Conservation (phyloP, 2,113 vertebrate species). For the Lagopus muta region DNA sequence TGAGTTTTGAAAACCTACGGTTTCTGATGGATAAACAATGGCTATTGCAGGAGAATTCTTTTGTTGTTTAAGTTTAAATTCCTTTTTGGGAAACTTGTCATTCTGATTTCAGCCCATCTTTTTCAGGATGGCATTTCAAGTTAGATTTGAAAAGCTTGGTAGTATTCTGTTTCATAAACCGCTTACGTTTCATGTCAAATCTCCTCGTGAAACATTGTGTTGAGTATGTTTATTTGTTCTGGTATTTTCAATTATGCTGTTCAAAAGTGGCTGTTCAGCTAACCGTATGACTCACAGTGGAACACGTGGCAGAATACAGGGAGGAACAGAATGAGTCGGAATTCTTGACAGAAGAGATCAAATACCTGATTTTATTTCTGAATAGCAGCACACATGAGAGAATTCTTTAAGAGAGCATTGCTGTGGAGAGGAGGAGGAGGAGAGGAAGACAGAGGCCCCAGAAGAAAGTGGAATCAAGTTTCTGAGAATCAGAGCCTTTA, state of each 20-base stretch:
- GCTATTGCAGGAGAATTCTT: background rate
- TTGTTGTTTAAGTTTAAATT: background rate
- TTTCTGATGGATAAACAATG: background rate
- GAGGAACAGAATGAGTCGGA: background rate
- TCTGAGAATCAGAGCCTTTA: conserved; percentile 46
- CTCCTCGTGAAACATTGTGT: background rate
- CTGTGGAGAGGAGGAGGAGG: conserved; percentile 4
- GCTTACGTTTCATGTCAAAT: background rate
- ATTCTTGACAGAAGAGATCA: conserved; percentile 51
- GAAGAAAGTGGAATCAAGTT: conserved; percentile 62
- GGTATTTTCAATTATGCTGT: background rate
- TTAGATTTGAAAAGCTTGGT: background rate
- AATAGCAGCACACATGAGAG: conserved; percentile 41
- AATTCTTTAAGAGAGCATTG: conserved; percentile 6
- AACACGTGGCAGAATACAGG: background rate
- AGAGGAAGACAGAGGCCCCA: conserved; percentile 18
- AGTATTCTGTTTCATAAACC: background rate
- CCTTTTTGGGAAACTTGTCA: background rate
- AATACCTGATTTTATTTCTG: conserved; percentile 51
- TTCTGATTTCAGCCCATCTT: background rate
- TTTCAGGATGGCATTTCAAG: background rate
- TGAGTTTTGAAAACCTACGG: background rate
- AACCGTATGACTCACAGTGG: background rate
- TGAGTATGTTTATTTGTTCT: background rate
- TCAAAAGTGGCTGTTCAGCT: conserved; percentile 2